Evolutionary conservation across 2,113 vertebrate genomes (phyloP), one percentile per base, ranked within the genome.

Genomic region (Phyllostomus discolor): DNA sequence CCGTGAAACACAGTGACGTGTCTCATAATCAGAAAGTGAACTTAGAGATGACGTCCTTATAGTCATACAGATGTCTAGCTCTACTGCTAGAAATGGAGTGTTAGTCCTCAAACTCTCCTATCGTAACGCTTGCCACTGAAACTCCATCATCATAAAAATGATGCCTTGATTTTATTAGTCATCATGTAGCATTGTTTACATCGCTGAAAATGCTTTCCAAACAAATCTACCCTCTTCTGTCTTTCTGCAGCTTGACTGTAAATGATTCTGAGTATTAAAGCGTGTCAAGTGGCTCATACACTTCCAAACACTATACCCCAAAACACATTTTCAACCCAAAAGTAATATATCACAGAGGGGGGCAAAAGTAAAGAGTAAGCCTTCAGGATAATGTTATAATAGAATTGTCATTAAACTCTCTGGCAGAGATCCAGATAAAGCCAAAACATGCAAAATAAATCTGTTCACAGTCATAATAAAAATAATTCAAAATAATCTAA

Each of bases 401-500:
- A 92, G 66, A 91, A 88, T 0, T 72, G 22, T n/a, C 50, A 87
- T 59, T 90, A 54, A 95, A 52, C 22, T 38, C 22, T 50, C 69
- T 73, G 50, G 10, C 0, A 52, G 20, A 90, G 52, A 24, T 91
- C 31, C 17, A 64, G 20, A 66, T 64, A 87, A 72, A 94, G 33
- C 4, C 48, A 73, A 88, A 87, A 96, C 46, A 90, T 8, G 90
- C 10, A 38, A 26, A 70, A 96, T 22, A 88, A 93, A 90, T 57
- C 22, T 38, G 46, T 35, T 83, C 76, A 82, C 24, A 84, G 17
- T 95, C 54, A 79, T 48, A 78, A 93, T 70, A 78, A 95, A 95
- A 88, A 67, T 57, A 90, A 83, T 41, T 93, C 22, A 84, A 62
- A 93, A 93, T 26, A 16, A 88, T 41, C 41, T 79, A 84, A 96